phyloP scores from a whole-genome alignment of 2,888 invertebrate genomes.

The Aporophyla nigra region DNA sequence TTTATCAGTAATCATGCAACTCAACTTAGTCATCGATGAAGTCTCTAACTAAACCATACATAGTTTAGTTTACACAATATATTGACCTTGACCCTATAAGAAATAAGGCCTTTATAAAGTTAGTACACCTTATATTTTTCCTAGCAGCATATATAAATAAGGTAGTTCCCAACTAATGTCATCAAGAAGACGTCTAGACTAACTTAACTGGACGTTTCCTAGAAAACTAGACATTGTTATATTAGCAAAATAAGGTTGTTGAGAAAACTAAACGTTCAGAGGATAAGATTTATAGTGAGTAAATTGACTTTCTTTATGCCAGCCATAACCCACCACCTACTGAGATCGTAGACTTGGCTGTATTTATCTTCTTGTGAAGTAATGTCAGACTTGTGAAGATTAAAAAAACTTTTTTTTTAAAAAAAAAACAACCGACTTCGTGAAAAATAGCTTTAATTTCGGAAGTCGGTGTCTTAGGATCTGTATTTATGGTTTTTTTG shows the following conservation, averaged over 20 bases:
- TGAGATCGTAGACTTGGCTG: not conserved
- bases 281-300: conserved; percentile 60
- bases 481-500: too few species aligned
- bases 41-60: not conserved
- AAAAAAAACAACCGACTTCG: too few species aligned
- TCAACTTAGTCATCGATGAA: not conserved
- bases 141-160: not conserved
- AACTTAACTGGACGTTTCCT: conserved; percentile 17
- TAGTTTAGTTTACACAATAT: too few species aligned
- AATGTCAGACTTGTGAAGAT: not conserved
- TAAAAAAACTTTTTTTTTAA: too few species aligned
- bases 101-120: not conserved
- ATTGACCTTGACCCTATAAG: not conserved
- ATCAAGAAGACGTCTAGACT: not conserved
- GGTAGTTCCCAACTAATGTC: not conserved
- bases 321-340: conserved; percentile 39
- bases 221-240: conserved; percentile 11
- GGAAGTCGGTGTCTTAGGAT: too few species aligned
- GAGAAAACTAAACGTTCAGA: conserved; percentile 37
- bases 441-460: too few species aligned
- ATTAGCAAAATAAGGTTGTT: conserved; percentile 50
- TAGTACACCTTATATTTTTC: not conserved
- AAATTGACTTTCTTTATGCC: conserved; percentile 59
- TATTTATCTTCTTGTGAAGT: not conserved
- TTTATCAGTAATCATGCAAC: too few species aligned